Conservation (phyloP, 1,140 invertebrate genomes). For the Tribolium madens region DNA sequence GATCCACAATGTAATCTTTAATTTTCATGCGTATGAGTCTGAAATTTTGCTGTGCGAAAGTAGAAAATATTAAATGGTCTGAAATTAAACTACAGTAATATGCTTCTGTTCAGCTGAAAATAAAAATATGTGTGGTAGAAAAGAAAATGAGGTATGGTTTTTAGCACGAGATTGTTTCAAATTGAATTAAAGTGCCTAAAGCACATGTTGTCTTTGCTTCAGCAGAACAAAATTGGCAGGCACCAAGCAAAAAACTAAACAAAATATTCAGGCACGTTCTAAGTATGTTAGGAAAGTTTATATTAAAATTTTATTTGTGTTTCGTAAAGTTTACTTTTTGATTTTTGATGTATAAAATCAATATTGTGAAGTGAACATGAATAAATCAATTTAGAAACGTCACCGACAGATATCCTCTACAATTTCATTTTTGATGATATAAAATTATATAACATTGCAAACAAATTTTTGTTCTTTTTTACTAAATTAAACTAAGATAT, state of each 20-base stretch:
- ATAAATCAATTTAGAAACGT: constrained; percentile 40
- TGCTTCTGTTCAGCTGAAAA: neutral
- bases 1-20: neutral
- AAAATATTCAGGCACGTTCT: constrained; percentile 16
- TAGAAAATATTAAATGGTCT: too few species aligned
- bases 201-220: constrained; percentile 15
- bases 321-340: constrained; percentile 19
- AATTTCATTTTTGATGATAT: constrained; percentile 5
- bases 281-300: constrained; percentile 22
- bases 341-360: constrained; percentile 13
- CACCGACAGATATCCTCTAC: constrained; percentile 21
- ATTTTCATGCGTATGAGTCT: neutral
- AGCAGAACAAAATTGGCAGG: constrained; percentile 18
- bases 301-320: constrained; percentile 35
- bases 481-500: neutral
- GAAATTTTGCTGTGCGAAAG: neutral
- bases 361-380: constrained; percentile 27
- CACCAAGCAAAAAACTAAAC: constrained; percentile 16
- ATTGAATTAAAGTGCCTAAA: constrained; percentile 30
- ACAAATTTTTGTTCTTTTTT: neutral
- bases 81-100: neutral
- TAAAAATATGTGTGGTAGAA: neutral
- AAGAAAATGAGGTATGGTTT: constrained; percentile 2
- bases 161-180: constrained; percentile 17
- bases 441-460: constrained; percentile 9